Conservation (phyloP, 2,797 vertebrate genomes). For the Lepidocolaptes lacrymiger region DNA sequence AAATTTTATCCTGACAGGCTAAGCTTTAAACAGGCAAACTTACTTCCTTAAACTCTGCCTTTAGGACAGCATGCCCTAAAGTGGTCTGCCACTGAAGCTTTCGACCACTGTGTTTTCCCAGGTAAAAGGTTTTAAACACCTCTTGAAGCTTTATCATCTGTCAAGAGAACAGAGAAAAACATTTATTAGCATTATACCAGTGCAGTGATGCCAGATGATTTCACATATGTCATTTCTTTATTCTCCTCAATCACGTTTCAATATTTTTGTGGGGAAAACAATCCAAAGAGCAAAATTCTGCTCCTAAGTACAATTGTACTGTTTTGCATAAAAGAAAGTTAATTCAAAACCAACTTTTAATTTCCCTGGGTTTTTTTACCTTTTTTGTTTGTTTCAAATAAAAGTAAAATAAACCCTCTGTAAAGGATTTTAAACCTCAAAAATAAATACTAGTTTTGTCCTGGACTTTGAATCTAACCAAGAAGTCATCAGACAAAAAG, state of each 20-base stretch:
- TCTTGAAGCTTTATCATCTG: slow-evolving; percentile 86
- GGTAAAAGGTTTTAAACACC: slow-evolving; percentile 84
- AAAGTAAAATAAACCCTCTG: neutral
- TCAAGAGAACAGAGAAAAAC: neutral
- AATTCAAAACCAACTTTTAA: neutral
- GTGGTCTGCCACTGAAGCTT: slow-evolving; percentile 85
- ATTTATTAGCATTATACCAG: neutral
- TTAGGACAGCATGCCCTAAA: slow-evolving; percentile 82
- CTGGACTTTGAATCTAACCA: neutral
- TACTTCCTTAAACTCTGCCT: slow-evolving; percentile 83
- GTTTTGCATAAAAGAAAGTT: neutral
- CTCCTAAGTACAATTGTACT: neutral
- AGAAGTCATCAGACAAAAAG: neutral
- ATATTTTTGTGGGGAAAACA: neutral
- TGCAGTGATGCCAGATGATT: neutral
- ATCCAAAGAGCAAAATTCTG: neutral
- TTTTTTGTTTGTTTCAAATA: neutral
- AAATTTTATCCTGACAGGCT: neutral
- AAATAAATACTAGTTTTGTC: neutral
- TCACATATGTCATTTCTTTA: neutral
- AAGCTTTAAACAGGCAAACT: neutral
- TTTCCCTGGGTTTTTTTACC: neutral
- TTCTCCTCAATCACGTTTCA: neutral
- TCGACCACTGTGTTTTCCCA: slow-evolving; percentile 84
- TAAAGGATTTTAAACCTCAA: neutral